Conservation (phyloP, 2,888 invertebrate species). For the Lapara coniferarum region DNA sequence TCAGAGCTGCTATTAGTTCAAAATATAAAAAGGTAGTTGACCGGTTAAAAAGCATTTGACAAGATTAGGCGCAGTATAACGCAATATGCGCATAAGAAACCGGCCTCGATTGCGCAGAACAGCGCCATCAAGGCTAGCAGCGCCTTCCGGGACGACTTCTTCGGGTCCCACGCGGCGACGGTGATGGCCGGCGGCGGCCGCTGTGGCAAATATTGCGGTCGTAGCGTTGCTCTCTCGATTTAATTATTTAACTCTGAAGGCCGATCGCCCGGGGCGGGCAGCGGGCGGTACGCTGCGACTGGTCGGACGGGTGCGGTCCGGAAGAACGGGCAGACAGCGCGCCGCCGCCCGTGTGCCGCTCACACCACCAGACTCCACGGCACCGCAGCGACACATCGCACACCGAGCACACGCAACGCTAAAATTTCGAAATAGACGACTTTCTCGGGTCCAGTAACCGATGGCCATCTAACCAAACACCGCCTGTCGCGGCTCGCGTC, state of each 20-base stretch:
- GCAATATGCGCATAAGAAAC: constrained; percentile 74
- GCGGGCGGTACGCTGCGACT: constrained; percentile 79
- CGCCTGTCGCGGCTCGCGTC: constrained; percentile 50
- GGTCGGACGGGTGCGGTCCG: constrained; percentile 81
- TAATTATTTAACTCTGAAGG: constrained; percentile 82
- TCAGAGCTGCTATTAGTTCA: not conserved
- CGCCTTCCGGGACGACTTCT: constrained; percentile 79
- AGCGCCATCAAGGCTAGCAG: constrained; percentile 81
- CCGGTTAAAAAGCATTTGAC: constrained; percentile 63
- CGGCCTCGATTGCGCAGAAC: constrained; percentile 80
- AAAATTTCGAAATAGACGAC: constrained; percentile 80
- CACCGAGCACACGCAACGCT: constrained; percentile 72
- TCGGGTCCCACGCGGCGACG: constrained; percentile 62
- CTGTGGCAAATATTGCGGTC: constrained; percentile 46
- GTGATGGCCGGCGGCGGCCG: constrained; percentile 41
- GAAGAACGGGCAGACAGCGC: constrained; percentile 81
- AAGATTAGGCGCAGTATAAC: constrained; percentile 70
- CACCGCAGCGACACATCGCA: constrained; percentile 79
- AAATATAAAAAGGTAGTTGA: constrained; percentile 26
- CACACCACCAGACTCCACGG: constrained; percentile 75
- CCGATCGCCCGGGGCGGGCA: constrained; percentile 81
- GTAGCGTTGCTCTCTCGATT: constrained; percentile 71
- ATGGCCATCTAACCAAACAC: constrained; percentile 64
- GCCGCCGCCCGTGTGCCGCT: constrained; percentile 75
- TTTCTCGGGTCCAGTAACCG: constrained; percentile 76